Percentiles rank a stretch among this genome's conserved stretches.
Conservation (phyloP, 2,113 vertebrate species). For the Scolopax mira region DNA sequence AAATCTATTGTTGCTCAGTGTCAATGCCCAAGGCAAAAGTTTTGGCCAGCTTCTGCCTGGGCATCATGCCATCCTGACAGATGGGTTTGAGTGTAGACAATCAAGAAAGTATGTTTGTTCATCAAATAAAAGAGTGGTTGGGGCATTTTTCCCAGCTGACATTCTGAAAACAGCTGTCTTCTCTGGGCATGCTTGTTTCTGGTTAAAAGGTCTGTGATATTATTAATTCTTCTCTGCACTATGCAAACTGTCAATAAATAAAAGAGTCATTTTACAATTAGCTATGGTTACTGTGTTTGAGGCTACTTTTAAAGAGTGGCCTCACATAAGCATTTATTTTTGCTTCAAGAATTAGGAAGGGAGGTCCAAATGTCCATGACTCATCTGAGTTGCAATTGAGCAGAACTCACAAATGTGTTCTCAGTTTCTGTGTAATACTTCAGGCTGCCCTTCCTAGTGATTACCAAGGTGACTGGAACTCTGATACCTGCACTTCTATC, state of each 20-base stretch:
- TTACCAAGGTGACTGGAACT: background rate
- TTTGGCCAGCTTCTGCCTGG: conserved; percentile 63
- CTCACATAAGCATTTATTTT: background rate
- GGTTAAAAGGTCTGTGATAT: conserved; percentile 43
- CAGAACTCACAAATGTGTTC: background rate
- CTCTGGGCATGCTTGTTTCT: conserved; percentile 19
- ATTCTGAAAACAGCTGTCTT: conserved; percentile 68
- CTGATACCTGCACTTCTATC: background rate
- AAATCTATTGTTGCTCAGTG: conserved; percentile 59
- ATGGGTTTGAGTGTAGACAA: conserved; percentile 65
- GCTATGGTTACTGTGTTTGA: background rate
- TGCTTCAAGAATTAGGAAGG: background rate
- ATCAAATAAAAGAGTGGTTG: conserved; percentile 49
- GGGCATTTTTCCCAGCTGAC: conserved; percentile 66
- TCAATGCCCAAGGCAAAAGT: conserved; percentile 65
- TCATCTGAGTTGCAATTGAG: background rate
- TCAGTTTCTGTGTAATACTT: background rate
- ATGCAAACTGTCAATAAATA: conserved; percentile 33
- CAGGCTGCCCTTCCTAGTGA: background rate
- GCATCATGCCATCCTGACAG: conserved; percentile 64
- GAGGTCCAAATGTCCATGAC: background rate
- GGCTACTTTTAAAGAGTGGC: background rate
- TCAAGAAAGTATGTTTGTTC: conserved; percentile 64
- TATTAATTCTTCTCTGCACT: conserved; percentile 20
- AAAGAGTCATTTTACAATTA: conserved; percentile 3